These are phyloP conservation scores for Corythornis cristatus DNA, from an alignment of 2,113 vertebrate genomes.

Conservation along the genomic window DNA sequence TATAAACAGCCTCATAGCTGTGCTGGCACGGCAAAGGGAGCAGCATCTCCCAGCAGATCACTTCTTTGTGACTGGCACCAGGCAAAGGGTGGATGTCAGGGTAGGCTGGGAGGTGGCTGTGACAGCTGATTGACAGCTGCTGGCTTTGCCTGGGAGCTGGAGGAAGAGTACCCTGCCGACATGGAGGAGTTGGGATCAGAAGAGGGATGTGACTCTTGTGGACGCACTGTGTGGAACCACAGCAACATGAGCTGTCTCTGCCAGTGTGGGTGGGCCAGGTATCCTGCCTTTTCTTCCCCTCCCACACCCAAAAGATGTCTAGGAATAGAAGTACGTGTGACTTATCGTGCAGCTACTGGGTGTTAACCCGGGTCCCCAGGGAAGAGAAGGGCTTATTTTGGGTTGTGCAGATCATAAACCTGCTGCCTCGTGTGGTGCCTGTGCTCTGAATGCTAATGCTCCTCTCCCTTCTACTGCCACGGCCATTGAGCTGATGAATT, in stretches of 20 bases:
- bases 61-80: background rate
- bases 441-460: conserved; percentile 41
- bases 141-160: background rate
- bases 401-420: conserved; percentile 45
- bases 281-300: background rate
- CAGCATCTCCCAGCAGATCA: background rate
- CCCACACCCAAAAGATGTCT: background rate
- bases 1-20: background rate
- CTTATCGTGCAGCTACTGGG: background rate
- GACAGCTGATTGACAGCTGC: background rate
- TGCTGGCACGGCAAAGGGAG: background rate
- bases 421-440: background rate
- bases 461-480: background rate
- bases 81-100: background rate
- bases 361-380: conserved; percentile 8
- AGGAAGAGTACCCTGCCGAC: background rate
- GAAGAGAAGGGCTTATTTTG: conserved; percentile 22
- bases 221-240: background rate
- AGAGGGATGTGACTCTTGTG: background rate
- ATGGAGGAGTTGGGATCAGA: background rate
- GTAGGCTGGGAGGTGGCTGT: background rate
- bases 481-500: conserved; percentile 38
- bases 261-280: background rate
- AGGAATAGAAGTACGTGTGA: background rate
- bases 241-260: rapidly evolving